A percentile compares a stretch with the other conserved stretches of the same genome.
These are phyloP conservation scores for Cossypha niveicapilla DNA, from an alignment of 2,797 vertebrate genomes.

Conservation along the genomic window DNA sequence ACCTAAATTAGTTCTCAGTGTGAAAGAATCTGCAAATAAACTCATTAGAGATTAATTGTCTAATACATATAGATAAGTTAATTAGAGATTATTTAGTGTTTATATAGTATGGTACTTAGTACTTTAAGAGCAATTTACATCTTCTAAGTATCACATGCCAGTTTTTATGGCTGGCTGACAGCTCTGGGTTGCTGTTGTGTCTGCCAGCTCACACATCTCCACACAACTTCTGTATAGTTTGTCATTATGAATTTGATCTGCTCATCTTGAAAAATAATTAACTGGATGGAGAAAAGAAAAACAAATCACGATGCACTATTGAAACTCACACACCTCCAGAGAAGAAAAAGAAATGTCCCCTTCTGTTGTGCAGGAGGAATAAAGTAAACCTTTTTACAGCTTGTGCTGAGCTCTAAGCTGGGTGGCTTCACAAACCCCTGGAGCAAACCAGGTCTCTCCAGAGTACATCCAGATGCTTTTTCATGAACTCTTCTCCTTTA, in stretches of 20 bases:
- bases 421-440: not conserved
- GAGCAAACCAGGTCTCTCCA: not conserved
- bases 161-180: not conserved
- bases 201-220: not conserved
- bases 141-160: not conserved
- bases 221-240: not conserved
- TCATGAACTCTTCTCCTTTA: not conserved
- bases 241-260: not conserved
- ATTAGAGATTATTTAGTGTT: conserved; percentile 56
- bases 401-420: not conserved
- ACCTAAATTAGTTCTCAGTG: conserved; percentile 38
- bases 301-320: rapidly evolving
- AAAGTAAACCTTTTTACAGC: not conserved
- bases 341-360: not conserved
- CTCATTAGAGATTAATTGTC: conserved; percentile 57
- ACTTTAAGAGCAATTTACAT: too few species aligned
- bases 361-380: not conserved
- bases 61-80: conserved; percentile 63
- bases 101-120: conserved; percentile 18
- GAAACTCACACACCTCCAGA: not conserved
- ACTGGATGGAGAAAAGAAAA: not conserved
- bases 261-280: not conserved
- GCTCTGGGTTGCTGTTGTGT: not conserved
- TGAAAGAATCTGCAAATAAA: conserved; percentile 56
- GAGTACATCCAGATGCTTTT: not conserved